Base-by-base conservation (phyloP, 2,113 vertebrate species). In the Mandrillus leucophaeus region DNA sequence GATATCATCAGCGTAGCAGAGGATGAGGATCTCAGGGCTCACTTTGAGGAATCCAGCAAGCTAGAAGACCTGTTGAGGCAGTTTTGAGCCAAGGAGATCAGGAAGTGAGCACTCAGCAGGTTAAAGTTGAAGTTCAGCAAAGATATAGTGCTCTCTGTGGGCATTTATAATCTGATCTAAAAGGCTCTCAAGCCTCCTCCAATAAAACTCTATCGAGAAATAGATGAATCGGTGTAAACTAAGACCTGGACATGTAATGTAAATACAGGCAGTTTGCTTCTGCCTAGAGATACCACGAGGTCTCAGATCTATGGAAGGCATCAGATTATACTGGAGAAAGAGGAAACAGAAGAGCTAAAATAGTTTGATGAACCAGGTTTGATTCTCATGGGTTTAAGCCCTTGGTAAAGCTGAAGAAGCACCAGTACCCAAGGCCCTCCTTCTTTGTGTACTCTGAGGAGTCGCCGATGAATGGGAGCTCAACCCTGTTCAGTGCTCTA, bases 381-480 rank as follows among this genome's bases (percentile, higher is more conserved):
- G 97, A 97, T 98, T 59, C 99, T 99, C 68, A 99, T 99, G 4
- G 99, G 99, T 32, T 99, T 99, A 99, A 99, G 98, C 99, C 99
- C 0, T 98, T 99, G 98, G 98, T 98, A 8, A 97, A 98, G 96
- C 98, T 99, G 48, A 99, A 99, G 98, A 96, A 97, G 79, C 99
- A 99, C 85, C 99, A 99, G 86, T 98, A 99, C 85, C 98, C 99
- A 97, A 98, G 96, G 38, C 99, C 99, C 10, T 97, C 99, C 5
- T 98, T 99, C 93, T 99, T 99, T 73, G 95, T 99, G 86, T 99
- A 99, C 98, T 99, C 99, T 0, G 99, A 99, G 89, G 99, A 99
- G 93, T 98, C 98, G 1, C 55, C 99, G 45, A 97, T 99, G 32
- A 99, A 97, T 94, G 99, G 99, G 59, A 61, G 25, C 11, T 61